Evolutionary conservation across 2,113 vertebrate species (phyloP).

Genomic region (Psammodynastes pulverulentus): DNA sequence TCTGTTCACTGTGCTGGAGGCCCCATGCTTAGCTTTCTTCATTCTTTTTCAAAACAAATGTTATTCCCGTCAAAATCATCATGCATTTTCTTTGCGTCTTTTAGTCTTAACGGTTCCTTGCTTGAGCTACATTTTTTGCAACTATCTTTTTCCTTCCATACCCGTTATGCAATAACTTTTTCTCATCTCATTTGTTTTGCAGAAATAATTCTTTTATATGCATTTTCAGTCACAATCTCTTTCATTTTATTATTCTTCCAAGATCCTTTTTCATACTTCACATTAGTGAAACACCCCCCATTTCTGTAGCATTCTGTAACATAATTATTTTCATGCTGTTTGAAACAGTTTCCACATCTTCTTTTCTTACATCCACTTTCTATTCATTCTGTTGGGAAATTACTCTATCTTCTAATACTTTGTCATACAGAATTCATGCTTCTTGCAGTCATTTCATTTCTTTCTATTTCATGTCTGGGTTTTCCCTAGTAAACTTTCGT

Average conservation of each 20-base stretch:
- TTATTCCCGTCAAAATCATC: neutral
- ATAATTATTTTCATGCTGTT: neutral
- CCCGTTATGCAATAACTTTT: neutral
- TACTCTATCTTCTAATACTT: neutral
- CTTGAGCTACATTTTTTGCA: neutral
- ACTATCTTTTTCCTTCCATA: neutral
- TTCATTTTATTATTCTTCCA: neutral
- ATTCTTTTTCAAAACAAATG: neutral
- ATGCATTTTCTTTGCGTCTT: neutral
- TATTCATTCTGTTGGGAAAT: neutral
- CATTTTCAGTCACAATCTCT: neutral
- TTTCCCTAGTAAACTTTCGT: neutral
- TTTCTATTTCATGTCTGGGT: neutral
- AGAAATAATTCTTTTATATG: neutral
- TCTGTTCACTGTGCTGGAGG: neutral
- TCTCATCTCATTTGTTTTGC: neutral
- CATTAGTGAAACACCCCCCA: neutral
- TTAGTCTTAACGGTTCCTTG: neutral
- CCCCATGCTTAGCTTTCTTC: neutral
- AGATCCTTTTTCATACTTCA: neutral
- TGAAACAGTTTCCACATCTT: neutral
- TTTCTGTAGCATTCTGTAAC: neutral
- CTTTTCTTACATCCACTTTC: neutral
- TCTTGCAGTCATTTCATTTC: neutral
- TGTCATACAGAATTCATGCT: neutral